Conservation (phyloP, 2,113 vertebrate genomes). For the Mormyrus iriodes region DNA sequence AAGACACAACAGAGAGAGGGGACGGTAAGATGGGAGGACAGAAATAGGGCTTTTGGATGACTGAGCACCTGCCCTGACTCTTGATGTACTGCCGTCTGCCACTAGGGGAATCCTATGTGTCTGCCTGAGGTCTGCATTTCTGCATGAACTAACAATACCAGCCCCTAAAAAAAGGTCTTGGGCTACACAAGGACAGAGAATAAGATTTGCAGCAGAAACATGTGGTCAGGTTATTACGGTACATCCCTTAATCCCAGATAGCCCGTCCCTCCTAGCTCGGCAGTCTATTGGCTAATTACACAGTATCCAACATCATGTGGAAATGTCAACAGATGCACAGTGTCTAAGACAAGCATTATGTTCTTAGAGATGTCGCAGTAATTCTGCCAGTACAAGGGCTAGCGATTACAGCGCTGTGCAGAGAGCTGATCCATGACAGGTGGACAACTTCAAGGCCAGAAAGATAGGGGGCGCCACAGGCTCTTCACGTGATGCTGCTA, state of each 20-base stretch:
- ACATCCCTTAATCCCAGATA: constrained; percentile 63
- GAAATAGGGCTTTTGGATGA: not conserved
- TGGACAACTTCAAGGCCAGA: not conserved
- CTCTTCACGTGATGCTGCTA: not conserved
- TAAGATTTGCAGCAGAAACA: constrained; percentile 59
- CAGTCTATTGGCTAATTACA: constrained; percentile 60
- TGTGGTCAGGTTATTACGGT: constrained; percentile 62
- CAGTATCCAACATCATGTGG: constrained; percentile 50
- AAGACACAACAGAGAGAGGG: constrained; percentile 21
- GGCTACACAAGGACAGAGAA: constrained; percentile 30
- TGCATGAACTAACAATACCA: constrained; percentile 2
- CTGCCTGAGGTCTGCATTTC: not conserved
- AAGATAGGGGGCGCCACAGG: not conserved
- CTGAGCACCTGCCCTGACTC: not conserved
- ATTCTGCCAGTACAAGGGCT: constrained; percentile 42
- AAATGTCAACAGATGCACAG: constrained; percentile 73
- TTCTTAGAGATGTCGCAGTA: constrained; percentile 54
- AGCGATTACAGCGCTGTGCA: constrained; percentile 32
- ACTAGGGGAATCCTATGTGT: not conserved
- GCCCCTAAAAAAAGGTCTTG: constrained; percentile 38
- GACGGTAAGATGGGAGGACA: not conserved
- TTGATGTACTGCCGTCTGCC: not conserved
- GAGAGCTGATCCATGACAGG: constrained; percentile 16
- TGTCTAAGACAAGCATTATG: constrained; percentile 68
- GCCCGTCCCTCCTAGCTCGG: constrained; percentile 59